phyloP scores from a whole-genome alignment of 1,140 invertebrate species.

The Mesaphorura yosii region DNA sequence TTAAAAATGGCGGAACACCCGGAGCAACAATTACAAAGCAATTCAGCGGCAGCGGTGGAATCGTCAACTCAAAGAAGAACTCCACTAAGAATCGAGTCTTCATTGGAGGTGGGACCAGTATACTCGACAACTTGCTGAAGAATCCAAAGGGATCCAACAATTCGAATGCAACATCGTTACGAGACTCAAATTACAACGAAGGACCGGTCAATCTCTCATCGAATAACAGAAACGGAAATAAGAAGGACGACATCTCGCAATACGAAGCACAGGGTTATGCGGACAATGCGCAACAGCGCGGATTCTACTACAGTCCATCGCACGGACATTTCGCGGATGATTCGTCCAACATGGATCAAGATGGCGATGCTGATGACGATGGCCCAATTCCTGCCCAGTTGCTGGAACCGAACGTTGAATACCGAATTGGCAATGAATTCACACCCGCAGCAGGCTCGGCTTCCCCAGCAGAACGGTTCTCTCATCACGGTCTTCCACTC shows the following conservation, averaged over 20 bases:
- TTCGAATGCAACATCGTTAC: background rate
- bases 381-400: constrained; percentile 28
- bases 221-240: constrained; percentile 7
- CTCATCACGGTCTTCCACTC: background rate
- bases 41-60: too few relatives aligned
- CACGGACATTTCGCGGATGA: constrained; percentile 4
- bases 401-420: constrained; percentile 30
- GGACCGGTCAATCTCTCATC: background rate
- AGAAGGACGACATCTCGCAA: constrained; percentile 26
- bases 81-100: constrained; percentile 18
- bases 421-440: constrained; percentile 28
- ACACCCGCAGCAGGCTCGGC: background rate
- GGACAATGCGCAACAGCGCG: constrained; percentile 14
- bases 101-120: constrained; percentile 26
- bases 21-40: constrained; percentile 22
- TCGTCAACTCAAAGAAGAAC: too few relatives aligned
- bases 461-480: background rate
- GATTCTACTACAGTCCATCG: constrained; percentile 14
- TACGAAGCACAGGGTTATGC: constrained; percentile 29
- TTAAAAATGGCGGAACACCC: too few relatives aligned
- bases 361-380: constrained; percentile 13
- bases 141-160: too few relatives aligned
- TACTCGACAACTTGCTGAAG: constrained; percentile 31
- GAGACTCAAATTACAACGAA: background rate
- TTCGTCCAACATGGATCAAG: constrained; percentile 24